Conservation (phyloP, 2,113 vertebrate species). For the Epinephelus lanceolatus region DNA sequence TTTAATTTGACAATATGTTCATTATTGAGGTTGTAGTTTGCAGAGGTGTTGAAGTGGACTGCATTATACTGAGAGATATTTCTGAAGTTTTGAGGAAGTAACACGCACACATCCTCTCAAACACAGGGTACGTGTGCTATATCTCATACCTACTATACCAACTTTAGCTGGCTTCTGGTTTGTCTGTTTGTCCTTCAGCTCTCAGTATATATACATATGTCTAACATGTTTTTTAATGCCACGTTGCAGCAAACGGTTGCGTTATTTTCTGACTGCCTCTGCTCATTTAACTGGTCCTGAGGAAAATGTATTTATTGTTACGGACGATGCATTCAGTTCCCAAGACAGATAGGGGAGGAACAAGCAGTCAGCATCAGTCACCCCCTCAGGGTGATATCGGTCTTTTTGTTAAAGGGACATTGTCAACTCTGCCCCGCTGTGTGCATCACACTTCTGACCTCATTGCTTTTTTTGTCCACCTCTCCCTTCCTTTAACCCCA, state of each 20-base stretch:
- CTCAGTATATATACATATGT: background rate
- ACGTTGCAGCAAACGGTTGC: background rate
- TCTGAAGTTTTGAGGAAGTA: background rate
- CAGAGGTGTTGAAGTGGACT: background rate
- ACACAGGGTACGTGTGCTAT: background rate
- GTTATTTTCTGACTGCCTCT: constrained; percentile 8
- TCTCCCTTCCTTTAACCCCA: constrained; percentile 4
- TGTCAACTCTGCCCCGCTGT: constrained; percentile 46
- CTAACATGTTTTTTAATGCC: background rate
- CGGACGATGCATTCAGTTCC: background rate
- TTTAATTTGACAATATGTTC: background rate
- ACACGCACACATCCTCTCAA: background rate
- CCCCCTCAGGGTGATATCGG: constrained; percentile 23
- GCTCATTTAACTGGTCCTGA: background rate
- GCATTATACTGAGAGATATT: background rate
- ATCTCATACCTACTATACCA: background rate
- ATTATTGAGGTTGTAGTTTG: background rate
- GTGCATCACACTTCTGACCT: constrained; percentile 40
- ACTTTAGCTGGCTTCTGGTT: background rate
- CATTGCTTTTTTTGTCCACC: constrained; percentile 49
- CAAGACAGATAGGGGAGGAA: background rate
- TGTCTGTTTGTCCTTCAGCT: constrained; percentile 12
- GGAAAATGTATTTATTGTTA: constrained; percentile 17
- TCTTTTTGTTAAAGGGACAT: constrained; percentile 41
- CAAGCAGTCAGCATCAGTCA: constrained; percentile 14